Evolutionary conservation across 1,140 invertebrate genomes (phyloP).

Genomic region (Drosophila ambigua): DNA sequence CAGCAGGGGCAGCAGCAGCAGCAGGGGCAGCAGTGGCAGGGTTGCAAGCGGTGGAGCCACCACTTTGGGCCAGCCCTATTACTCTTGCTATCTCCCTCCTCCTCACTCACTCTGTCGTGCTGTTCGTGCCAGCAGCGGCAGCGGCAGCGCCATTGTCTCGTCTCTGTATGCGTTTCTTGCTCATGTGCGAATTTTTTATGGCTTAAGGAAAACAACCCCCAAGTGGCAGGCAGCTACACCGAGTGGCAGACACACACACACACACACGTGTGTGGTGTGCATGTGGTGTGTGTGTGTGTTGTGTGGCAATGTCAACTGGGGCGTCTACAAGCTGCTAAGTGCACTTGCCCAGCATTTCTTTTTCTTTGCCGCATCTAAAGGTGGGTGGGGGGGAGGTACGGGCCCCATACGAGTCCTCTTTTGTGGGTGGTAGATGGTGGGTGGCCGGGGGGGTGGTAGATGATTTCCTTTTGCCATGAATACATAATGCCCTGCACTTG

Average conservation of each 20-base stretch:
- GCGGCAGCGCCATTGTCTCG: slow-evolving; percentile 62
- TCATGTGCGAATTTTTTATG: slow-evolving; percentile 79
- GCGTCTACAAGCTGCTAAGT: slow-evolving; percentile 80
- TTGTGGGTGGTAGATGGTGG: too few relatives aligned
- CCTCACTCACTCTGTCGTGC: not conserved
- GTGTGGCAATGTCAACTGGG: slow-evolving; percentile 78
- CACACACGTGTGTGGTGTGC: slow-evolving; percentile 16
- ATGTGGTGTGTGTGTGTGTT: slow-evolving; percentile 26
- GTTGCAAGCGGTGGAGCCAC: slow-evolving; percentile 45
- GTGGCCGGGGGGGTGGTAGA: not conserved
- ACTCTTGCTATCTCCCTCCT: not conserved
- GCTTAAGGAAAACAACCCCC: slow-evolving; percentile 72
- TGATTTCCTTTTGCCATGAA: slow-evolving; percentile 64
- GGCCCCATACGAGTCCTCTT: slow-evolving; percentile 1
- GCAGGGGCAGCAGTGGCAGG: not conserved
- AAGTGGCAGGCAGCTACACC: slow-evolving; percentile 48
- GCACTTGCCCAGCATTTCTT: slow-evolving; percentile 76
- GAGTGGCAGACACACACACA: slow-evolving; percentile 15
- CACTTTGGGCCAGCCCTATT: slow-evolving; percentile 53
- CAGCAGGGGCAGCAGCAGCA: too few relatives aligned
- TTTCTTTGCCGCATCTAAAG: slow-evolving; percentile 16
- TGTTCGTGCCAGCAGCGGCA: not conserved
- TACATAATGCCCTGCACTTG: slow-evolving; percentile 80
- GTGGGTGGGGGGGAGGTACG: not conserved
- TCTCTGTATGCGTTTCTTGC: slow-evolving; percentile 33